phyloP scores from a whole-genome alignment of 1,140 invertebrate species.

The Idris sp. region DNA sequence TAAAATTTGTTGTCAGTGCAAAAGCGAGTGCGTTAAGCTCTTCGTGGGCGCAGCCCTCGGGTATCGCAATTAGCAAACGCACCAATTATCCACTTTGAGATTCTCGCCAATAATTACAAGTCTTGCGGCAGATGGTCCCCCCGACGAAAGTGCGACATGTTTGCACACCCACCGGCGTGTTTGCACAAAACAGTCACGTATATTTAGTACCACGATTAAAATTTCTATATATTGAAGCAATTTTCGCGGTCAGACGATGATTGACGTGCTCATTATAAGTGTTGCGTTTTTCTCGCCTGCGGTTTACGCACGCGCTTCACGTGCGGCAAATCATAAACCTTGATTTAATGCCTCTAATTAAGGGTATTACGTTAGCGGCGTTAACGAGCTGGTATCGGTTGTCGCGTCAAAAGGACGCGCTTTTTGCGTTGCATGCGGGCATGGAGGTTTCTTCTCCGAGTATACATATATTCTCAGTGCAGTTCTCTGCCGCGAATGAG shows the following conservation, averaged over 20 bases:
- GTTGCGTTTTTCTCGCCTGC: constrained; percentile 19
- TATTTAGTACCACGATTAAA: too few species aligned
- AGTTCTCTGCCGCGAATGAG: too few species aligned
- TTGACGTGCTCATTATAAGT: constrained; percentile 32
- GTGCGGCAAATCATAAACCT: constrained; percentile 44
- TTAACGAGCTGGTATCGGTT: constrained; percentile 47
- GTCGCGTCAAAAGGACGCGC: too few species aligned
- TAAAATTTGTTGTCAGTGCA: too few species aligned
- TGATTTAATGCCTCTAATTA: constrained; percentile 53
- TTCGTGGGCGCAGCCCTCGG: constrained; percentile 43
- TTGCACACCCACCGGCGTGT: constrained; percentile 44
- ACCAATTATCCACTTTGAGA: constrained; percentile 65
- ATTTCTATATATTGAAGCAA: too few species aligned
- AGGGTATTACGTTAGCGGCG: constrained; percentile 34
- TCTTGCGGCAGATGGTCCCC: constrained; percentile 51
- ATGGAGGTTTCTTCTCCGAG: too few species aligned
- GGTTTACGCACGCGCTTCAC: constrained; percentile 46
- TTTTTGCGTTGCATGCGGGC: too few species aligned
- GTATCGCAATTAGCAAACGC: constrained; percentile 65
- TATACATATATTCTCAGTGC: too few species aligned
- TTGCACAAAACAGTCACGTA: too few species aligned
- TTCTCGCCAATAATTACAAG: constrained; percentile 66
- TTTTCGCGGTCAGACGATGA: constrained; percentile 14
- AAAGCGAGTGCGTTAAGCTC: constrained; percentile 16
- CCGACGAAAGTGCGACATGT: constrained; percentile 45